Base-by-base conservation (phyloP, 2,113 vertebrate species). In the Pseudorhombus dupliciocellatus region DNA sequence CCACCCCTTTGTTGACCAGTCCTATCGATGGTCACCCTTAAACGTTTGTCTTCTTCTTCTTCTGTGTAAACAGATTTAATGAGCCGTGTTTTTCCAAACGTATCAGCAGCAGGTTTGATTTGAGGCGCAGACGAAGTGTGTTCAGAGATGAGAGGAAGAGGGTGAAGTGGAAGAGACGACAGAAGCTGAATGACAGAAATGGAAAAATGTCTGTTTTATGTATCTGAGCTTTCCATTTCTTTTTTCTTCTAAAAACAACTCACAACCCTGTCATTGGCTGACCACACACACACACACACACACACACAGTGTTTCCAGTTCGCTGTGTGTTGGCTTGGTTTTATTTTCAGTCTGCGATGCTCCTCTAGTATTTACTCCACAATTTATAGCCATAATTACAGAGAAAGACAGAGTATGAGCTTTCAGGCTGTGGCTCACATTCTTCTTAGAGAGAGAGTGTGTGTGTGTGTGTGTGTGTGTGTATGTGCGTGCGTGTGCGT, bases 301-400 rank as follows among this genome's bases (percentile, higher is more conserved):
- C 57, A 64, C 73, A 62, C 11, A 25, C 18, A 9, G 30, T 57
- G 30, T 59, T 63, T 30, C 31, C 61, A 53, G 24, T 46, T 59
- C 40, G 62, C 71, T 80, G 67, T 83, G 75, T 77, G 78, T 77
- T 68, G 34, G 46, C 7, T 34, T 64, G 52, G 73, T 66, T 74
- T 74, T 75, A 40, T 70, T 71, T 69, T 54, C 20, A 8, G 74
- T 53, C 11, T 53, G 54, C 3, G 26, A 66, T 71, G 58, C 69
- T 48, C 72, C 58, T 75, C 72, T 66, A 65, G 81, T 75, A 62
- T 84, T 77, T 70, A 74, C 84, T 87, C 83, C 76, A 84, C 81
- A 84, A 63, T 88, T 87, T 84, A 80, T 73, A 84, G 80, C 84
- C 48, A 30, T 88, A 90, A 91, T 91, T 89, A 91, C 26, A 89